Evolutionary conservation across 2,797 vertebrate genomes (phyloP).

Genomic region (Sphaeramia orbicularis): DNA sequence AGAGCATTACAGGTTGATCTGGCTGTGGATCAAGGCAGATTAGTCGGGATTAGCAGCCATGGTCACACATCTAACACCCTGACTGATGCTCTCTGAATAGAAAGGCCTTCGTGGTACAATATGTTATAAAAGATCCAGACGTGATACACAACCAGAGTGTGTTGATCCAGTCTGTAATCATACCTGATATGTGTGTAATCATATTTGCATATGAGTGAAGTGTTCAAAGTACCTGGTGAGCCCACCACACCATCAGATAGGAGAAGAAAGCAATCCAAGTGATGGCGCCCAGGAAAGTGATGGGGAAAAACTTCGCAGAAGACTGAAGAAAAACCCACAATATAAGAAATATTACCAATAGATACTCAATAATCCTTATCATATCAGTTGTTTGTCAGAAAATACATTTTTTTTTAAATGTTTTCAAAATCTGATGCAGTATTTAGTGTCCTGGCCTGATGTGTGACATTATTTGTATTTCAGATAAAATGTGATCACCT

Average conservation of each 20-base stretch:
- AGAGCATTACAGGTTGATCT: slow-evolving; percentile 58
- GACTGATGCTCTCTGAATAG: slow-evolving; percentile 33
- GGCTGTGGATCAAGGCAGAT: slow-evolving; percentile 64
- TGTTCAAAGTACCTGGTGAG: slow-evolving; percentile 92
- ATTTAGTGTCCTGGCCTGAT: too few species aligned
- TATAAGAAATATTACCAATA: not conserved
- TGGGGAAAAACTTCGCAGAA: slow-evolving; percentile 89
- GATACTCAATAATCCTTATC: not conserved
- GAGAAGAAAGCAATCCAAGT: slow-evolving; percentile 96
- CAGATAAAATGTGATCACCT: slow-evolving; percentile 80
- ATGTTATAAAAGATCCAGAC: not conserved
- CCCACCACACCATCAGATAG: slow-evolving; percentile 99
- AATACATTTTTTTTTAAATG: too few species aligned
- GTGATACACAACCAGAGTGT: not conserved
- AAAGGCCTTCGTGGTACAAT: slow-evolving; percentile 20
- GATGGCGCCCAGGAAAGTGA: slow-evolving; percentile 95
- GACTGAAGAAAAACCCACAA: slow-evolving; percentile 82
- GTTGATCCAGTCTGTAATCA: too few species aligned
- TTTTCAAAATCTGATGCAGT: too few species aligned
- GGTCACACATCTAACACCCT: slow-evolving; percentile 67
- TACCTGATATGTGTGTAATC: not conserved
- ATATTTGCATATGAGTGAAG: too few species aligned
- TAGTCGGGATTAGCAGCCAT: slow-evolving; percentile 64
- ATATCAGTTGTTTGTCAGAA: too few species aligned
- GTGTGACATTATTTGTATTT: not conserved